These are phyloP conservation scores for Unio delphinus DNA, from an alignment of 2,888 invertebrate species.

Conservation along the genomic window DNA sequence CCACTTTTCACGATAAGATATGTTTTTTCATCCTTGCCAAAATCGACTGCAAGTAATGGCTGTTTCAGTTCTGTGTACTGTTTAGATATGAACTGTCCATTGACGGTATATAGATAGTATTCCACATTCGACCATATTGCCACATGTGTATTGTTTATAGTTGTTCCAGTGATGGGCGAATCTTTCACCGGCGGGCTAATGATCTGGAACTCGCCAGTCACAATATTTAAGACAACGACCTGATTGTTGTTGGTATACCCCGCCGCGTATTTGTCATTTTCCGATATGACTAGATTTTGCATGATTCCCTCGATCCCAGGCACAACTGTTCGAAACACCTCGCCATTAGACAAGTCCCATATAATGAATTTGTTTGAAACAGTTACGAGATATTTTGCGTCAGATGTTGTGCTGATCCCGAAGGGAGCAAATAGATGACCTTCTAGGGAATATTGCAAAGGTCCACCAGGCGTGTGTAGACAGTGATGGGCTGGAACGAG, in stretches of 20 bases:
- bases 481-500: slow-evolving; percentile 95
- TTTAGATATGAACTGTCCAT: slow-evolving; percentile 49
- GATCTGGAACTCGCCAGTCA: slow-evolving; percentile 92
- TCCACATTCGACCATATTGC: slow-evolving; percentile 61
- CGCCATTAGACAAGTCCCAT: slow-evolving; percentile 96
- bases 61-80: slow-evolving; percentile 54
- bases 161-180: slow-evolving; percentile 61
- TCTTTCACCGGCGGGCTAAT: slow-evolving; percentile 86
- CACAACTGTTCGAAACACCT: slow-evolving; percentile 89
- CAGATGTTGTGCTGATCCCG: slow-evolving; percentile 67
- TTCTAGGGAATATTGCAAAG: slow-evolving; percentile 96
- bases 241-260: slow-evolving; percentile 97
- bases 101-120: slow-evolving; percentile 61
- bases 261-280: slow-evolving; percentile 95
- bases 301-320: slow-evolving; percentile 93
- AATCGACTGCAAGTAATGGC: slow-evolving; percentile 51
- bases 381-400: slow-evolving; percentile 83
- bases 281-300: slow-evolving; percentile 92
- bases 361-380: slow-evolving; percentile 96
- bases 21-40: slow-evolving; percentile 46
- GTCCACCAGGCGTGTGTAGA: slow-evolving; percentile 98
- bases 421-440: slow-evolving; percentile 93
- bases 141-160: slow-evolving; percentile 62
- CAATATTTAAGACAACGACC: slow-evolving; percentile 89
- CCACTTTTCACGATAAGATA: slow-evolving; percentile 61